These are phyloP conservation scores for Coranthus polyacanthus DNA, from an alignment of 2,797 vertebrate genomes.

Conservation along the genomic window DNA sequence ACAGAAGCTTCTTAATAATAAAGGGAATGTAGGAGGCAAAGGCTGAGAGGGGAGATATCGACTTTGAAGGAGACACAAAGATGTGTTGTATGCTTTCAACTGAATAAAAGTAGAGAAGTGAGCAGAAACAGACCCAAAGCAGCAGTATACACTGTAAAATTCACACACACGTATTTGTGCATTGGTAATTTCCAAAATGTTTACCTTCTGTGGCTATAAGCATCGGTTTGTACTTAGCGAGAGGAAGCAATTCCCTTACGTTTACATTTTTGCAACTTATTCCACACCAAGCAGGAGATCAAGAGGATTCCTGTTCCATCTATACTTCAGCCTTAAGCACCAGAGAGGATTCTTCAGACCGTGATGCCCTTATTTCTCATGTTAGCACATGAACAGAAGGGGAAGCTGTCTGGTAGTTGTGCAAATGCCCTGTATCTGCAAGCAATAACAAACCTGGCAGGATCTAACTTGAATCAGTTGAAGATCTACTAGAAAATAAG, in stretches of 20 bases:
- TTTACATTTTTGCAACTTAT: constrained; percentile 27
- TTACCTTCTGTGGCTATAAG: constrained; percentile 17
- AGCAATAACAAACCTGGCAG: neutral
- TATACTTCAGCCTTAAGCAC: constrained; percentile 18
- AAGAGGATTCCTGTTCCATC: constrained; percentile 4
- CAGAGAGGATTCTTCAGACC: constrained; percentile 9
- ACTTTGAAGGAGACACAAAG: constrained; percentile 13
- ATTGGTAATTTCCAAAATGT: constrained; percentile 17
- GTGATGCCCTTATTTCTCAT: constrained; percentile 11
- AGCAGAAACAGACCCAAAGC: no score
- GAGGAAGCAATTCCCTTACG: constrained; percentile 24
- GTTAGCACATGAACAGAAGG: constrained; percentile 4
- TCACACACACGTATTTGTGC: constrained; percentile 38
- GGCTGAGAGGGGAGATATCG: constrained; percentile 4
- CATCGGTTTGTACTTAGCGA: constrained; percentile 21
- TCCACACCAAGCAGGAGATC: constrained; percentile 34
- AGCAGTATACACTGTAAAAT: no score
- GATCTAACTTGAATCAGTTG: neutral
- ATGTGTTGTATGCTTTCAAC: neutral
- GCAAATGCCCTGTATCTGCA: neutral
- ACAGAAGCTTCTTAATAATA: constrained; percentile 32
- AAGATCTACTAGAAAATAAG: neutral
- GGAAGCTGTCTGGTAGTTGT: neutral
- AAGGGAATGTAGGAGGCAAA: constrained; percentile 14
- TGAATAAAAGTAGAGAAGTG: constrained; percentile 6